Percentiles rank a stretch among this genome's conserved stretches.
phyloP scores from a whole-genome alignment of 2,888 invertebrate species.

The Andrena camellia region DNA sequence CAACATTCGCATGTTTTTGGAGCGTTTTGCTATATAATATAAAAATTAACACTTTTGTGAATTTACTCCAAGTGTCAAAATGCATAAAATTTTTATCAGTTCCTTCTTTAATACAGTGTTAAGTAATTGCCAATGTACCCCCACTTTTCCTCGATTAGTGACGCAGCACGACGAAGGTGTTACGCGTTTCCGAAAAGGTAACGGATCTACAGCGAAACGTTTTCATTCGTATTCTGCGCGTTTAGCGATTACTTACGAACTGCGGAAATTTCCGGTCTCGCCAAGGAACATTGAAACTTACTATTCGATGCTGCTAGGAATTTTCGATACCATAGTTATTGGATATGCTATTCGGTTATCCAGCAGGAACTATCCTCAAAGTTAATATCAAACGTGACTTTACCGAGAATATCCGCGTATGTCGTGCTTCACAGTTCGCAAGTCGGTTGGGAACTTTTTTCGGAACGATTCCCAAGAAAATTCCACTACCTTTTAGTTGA shows the following conservation, averaged over 20 bases:
- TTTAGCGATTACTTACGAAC: not conserved
- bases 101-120: no score
- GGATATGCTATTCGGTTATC: constrained; percentile 11
- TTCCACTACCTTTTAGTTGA: no score
- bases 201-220: not conserved
- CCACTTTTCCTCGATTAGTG: not conserved
- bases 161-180: not conserved
- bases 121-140: no score
- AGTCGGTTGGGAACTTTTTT: not conserved
- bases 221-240: constrained; percentile 1
- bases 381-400: constrained; percentile 38
- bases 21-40: no score
- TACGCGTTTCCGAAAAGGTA: not conserved
- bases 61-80: no score
- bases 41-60: no score
- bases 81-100: no score
- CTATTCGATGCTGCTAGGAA: constrained; percentile 20
- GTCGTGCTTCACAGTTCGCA: not conserved
- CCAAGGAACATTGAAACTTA: constrained; percentile 24
- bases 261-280: constrained; percentile 1
- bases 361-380: constrained; percentile 10
- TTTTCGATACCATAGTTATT: constrained; percentile 21
- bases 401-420: not conserved
- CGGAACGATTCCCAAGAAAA: no score
- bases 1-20: no score